phyloP scores from a whole-genome alignment of 1,140 invertebrate genomes.

The Cydia strobilella region DNA sequence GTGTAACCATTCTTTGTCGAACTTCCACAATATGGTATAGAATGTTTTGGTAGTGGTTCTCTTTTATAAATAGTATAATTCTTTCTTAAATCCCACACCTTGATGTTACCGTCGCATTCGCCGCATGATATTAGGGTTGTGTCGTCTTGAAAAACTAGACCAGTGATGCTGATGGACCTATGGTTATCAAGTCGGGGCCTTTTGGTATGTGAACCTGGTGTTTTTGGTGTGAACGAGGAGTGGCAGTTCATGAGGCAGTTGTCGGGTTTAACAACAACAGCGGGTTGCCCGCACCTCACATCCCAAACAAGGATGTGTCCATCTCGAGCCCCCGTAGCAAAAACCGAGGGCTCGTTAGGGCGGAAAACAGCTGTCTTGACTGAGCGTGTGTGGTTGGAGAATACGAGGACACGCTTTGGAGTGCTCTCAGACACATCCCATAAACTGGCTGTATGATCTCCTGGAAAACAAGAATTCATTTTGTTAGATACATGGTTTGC shows the following conservation, averaged over 20 bases:
- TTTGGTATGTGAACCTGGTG: constrained; percentile 74
- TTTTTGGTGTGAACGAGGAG: constrained; percentile 72
- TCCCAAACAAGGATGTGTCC: constrained; percentile 93
- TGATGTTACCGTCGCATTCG: constrained; percentile 90
- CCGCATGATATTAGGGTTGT: constrained; percentile 89
- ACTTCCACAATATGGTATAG: constrained; percentile 85
- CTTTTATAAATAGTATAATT: constrained; percentile 86
- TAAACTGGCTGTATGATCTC: constrained; percentile 89
- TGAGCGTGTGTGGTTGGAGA: constrained; percentile 88
- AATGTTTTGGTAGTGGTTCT: constrained; percentile 86
- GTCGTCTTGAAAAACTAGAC: constrained; percentile 89
- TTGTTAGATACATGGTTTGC: background rate
- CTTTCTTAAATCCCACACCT: constrained; percentile 93
- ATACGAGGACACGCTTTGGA: constrained; percentile 79
- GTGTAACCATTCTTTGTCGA: constrained; percentile 88
- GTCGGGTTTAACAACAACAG: constrained; percentile 80
- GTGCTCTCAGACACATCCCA: constrained; percentile 83
- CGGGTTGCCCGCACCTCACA: constrained; percentile 79
- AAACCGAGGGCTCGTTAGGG: constrained; percentile 85
- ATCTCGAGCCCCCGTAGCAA: constrained; percentile 92
- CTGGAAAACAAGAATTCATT: constrained; percentile 59
- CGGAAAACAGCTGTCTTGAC: constrained; percentile 89
- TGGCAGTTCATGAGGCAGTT: constrained; percentile 84
- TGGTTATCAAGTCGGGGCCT: constrained; percentile 60
- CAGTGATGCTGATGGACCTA: constrained; percentile 83